phyloP scores from a whole-genome alignment of 2,113 vertebrate species.

The Upupa epops region DNA sequence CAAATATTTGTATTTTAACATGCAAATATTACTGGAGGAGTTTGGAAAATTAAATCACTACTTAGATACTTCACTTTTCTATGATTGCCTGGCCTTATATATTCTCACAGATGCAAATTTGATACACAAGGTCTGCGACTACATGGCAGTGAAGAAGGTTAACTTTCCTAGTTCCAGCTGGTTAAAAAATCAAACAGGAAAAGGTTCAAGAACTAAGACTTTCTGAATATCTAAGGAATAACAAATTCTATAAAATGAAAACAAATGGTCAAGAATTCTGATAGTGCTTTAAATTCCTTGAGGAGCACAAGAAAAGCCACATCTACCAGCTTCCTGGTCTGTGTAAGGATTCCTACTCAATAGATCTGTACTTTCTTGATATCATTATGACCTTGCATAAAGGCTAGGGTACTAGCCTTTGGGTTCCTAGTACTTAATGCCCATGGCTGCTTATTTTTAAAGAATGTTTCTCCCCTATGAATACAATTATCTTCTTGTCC shows the following conservation, averaged over 20 bases:
- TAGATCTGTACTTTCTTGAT: not conserved
- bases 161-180: not conserved
- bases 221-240: not conserved
- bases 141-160: not conserved
- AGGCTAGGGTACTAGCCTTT: too few relatives aligned
- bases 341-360: not conserved
- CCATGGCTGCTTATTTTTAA: too few relatives aligned
- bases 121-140: not conserved
- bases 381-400: too few relatives aligned
- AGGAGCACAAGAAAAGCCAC: not conserved
- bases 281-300: not conserved
- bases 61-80: not conserved
- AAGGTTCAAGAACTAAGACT: not conserved
- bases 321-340: not conserved
- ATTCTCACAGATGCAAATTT: not conserved
- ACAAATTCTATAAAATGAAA: not conserved
- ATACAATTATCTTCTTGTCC: too few relatives aligned
- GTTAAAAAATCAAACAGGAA: not conserved
- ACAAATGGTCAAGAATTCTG: not conserved
- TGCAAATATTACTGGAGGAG: not conserved
- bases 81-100: not conserved
- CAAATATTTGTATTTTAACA: not conserved
- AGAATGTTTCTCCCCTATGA: too few relatives aligned
- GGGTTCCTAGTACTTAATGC: too few relatives aligned
- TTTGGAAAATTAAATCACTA: not conserved